Evolutionary conservation across 1,140 invertebrate species (phyloP), one percentile per base, ranked within the genome.

Genomic region (Euura saliciscinereae): DNA sequence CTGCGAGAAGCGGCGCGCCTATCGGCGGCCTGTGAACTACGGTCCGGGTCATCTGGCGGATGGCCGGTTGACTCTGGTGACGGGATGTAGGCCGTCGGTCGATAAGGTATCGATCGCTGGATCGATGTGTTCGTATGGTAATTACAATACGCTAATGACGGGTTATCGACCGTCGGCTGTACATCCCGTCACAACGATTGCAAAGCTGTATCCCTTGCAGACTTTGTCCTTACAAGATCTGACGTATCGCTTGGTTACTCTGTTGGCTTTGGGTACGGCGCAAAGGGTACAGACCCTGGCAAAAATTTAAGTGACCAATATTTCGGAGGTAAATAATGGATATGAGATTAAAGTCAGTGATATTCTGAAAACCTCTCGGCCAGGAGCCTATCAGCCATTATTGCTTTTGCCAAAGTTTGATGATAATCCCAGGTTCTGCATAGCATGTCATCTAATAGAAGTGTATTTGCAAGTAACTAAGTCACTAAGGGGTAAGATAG

Each of bases 171-270:
- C n/a, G n/a, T n/a, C n/a, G n/a, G n/a, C n/a, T n/a, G n/a, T n/a
- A n/a, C n/a, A n/a, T n/a, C n/a, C n/a, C n/a, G n/a, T n/a, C n/a
- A n/a, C n/a, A n/a, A n/a, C n/a, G n/a, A n/a, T n/a, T 28, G 28
- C 70, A 28, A 68, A 66, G 42, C 65, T 67, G 51, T 68, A 46
- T 42, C 71, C 71, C 45, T 68, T 67, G 45, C 13, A 43, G n/a
- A 51, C 43, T n/a, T 43, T 77, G n/a, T 68, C 45, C 43, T 65
- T 79, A 42, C 44, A 78, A 73, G 51, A 77, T 64, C 42, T 79
- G 8, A 76, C 74, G 13, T 69, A 74, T 66, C 76, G 78, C 74
- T n/a, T 76, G 46, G 71, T 72, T 10, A 74, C 44, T 74, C 78
- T 6, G 77, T 73, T 2, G 28, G 28, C 28, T 28, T 28, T 28